Evolutionary conservation across 2,113 vertebrate genomes (phyloP).

Genomic region (Elaphurus davidianus): DNA sequence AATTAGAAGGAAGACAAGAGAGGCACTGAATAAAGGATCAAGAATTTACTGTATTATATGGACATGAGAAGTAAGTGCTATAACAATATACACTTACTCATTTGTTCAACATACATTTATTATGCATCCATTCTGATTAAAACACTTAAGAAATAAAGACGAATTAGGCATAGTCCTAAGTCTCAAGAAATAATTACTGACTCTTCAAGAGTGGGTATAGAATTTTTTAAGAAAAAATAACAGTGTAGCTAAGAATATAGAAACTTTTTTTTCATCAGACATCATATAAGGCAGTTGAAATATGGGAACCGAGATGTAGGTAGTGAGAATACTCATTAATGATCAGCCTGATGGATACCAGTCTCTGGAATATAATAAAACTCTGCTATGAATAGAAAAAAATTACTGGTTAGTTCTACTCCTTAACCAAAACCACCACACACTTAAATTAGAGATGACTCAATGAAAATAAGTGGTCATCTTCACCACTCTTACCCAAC

Average conservation of each 20-base stretch:
- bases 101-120: background rate
- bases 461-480: conserved; percentile 7
- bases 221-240: background rate
- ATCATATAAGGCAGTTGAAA: background rate
- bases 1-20: background rate
- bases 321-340: background rate
- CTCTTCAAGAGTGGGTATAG: background rate
- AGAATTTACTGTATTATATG: background rate
- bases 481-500: background rate
- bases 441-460: conserved; percentile 38
- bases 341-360: background rate
- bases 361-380: conserved; percentile 20
- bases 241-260: background rate
- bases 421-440: background rate
- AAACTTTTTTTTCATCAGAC: background rate
- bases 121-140: background rate
- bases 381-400: conserved; percentile 51
- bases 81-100: background rate
- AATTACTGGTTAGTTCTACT: background rate
- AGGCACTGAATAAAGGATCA: background rate
- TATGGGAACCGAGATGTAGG: background rate
- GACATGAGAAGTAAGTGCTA: background rate
- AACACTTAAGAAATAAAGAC: background rate
- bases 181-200: background rate
- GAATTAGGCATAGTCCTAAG: background rate